Percentiles rank a stretch among this genome's conserved stretches.
These are phyloP conservation scores for Ips nitidus DNA, from an alignment of 1,140 invertebrate species.

Conservation along the genomic window DNA sequence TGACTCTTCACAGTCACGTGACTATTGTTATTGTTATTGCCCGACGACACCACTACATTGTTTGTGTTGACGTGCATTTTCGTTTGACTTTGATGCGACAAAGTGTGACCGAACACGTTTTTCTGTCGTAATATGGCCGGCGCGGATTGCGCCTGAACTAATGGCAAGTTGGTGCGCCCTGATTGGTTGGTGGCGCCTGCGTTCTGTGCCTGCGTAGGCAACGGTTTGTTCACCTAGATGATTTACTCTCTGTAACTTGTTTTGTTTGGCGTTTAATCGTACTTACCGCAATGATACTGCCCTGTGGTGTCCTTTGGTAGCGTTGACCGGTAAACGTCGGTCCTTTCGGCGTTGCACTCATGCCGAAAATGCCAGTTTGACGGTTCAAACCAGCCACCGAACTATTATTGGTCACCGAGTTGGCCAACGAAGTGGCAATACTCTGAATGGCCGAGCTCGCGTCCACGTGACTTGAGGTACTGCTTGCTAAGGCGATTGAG, in stretches of 20 bases:
- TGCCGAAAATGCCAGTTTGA: conserved; percentile 9
- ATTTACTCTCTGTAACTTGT: neutral
- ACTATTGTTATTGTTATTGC: no score
- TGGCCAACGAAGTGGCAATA: conserved; percentile 30
- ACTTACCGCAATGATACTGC: conserved; percentile 36
- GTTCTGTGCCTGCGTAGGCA: conserved; percentile 5
- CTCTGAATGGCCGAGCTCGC: conserved; percentile 13
- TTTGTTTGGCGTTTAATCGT: no score
- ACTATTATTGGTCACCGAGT: conserved; percentile 12
- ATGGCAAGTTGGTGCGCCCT: conserved; percentile 4
- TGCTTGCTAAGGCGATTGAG: conserved; percentile 23
- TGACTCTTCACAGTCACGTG: no score
- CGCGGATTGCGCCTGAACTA: conserved; percentile 11
- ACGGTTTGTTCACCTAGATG: conserved; percentile 16
- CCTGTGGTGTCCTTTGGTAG: conserved; percentile 32
- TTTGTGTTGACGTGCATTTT: conserved; percentile 3
- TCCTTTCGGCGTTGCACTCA: neutral
- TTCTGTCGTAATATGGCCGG: conserved; percentile 15
- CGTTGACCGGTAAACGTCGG: conserved; percentile 3
- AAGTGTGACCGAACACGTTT: neutral
- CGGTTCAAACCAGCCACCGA: neutral
- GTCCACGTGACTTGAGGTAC: conserved; percentile 3
- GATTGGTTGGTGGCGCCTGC: conserved; percentile 4
- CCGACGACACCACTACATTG: neutral
- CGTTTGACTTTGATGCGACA: no score